Base-by-base conservation (phyloP, 2,113 vertebrate species). In the Lynx canadensis region DNA sequence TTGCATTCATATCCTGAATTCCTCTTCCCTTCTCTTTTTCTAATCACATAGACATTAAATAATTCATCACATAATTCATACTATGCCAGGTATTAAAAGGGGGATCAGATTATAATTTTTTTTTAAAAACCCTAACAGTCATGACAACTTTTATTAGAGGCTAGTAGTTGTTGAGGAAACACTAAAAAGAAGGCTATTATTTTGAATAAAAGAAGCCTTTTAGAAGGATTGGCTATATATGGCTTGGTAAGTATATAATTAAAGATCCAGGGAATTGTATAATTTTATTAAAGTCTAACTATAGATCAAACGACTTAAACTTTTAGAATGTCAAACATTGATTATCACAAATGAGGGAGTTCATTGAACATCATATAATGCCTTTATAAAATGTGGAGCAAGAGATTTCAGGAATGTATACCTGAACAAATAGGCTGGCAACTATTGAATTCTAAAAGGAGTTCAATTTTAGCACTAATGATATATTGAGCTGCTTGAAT, bases 241-340 rank as follows among this genome's bases (percentile, higher is more conserved):
- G 27, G 52, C 65, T 83, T 83, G 27, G n/a, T 86, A 95, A 92
- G 76, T 80, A 89, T 86, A 33, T 91, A 94, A 97, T 96, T 89
- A 91, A 96, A 90, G 79, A 97, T 90, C 68, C 33, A 94, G 55
- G 80, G 71, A 97, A 11, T 89, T 98, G 31, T 66, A 92, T 90
- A 96, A 89, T 96, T 97, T 97, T 83, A 80, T 96, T 93, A 76
- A 97, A 97, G 69, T 91, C 45, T 92, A 84, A 94, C 78, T 95
- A 4, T 89, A 94, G 65, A 87, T 52, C 69, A 97, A 96, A 81
- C 92, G 41, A 80, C 69, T 93, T 95, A 93, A 93, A 96, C 31
- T 95, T 97, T 95, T 86, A 96, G 48, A 96, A 87, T 96, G 52
- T 92, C 79, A 95, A 83, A 92, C 36, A 87, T 4, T 84, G 74